These are phyloP conservation scores for Hoplostethus mediterraneus DNA, from an alignment of 2,797 vertebrate species.

Conservation along the genomic window DNA sequence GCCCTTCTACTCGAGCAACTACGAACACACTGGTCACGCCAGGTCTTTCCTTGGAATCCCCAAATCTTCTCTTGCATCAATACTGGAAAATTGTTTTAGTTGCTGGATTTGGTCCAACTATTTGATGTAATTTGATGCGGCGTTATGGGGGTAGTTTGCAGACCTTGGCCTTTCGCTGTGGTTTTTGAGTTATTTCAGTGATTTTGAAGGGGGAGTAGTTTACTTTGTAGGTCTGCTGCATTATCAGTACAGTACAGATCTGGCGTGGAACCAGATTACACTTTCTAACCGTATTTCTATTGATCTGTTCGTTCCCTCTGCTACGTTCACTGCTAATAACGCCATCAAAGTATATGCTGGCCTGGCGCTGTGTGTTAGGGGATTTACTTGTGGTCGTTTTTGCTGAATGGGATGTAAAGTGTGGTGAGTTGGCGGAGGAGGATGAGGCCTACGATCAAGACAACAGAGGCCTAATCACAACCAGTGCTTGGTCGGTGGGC, in stretches of 20 bases:
- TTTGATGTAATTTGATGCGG: neutral
- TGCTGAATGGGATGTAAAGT: neutral
- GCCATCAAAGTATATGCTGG: slow-evolving; percentile 2
- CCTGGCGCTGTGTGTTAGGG: slow-evolving; percentile 1
- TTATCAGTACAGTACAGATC: neutral
- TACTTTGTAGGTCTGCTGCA: neutral
- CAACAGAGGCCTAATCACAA: neutral
- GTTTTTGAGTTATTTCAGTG: neutral
- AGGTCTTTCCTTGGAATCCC: neutral
- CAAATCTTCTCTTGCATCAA: neutral
- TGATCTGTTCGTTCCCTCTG: neutral
- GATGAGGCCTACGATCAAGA: neutral
- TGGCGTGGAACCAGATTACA: neutral
- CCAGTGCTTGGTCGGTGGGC: neutral
- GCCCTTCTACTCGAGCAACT: neutral
- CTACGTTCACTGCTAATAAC: slow-evolving; percentile 15
- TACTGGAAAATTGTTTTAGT: neutral
- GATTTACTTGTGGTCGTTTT: slow-evolving; percentile 17
- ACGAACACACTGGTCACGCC: neutral
- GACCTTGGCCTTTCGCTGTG: neutral
- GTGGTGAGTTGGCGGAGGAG: neutral
- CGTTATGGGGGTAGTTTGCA: neutral
- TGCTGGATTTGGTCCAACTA: neutral
- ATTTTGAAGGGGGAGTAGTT: neutral
- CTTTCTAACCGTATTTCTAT: slow-evolving; percentile 15